Base-by-base conservation (phyloP, 2,888 invertebrate genomes). In the Augiades crinisus region DNA sequence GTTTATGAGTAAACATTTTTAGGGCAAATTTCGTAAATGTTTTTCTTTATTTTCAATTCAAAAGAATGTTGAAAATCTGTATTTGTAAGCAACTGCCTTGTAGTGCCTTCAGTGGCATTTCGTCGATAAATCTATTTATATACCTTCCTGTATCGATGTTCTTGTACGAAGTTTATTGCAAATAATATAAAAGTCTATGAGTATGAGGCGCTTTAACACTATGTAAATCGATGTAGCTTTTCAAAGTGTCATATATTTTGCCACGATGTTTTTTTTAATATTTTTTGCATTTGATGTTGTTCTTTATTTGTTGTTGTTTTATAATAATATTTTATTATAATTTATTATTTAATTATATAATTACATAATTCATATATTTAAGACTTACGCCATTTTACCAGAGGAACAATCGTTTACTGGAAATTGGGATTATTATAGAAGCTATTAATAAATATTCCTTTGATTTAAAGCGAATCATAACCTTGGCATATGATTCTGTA, bases 171-270 rank as follows among this genome's bases (percentile, higher is more conserved):
- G n/a, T n/a, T n/a, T n/a, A n/a, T n/a, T n/a, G n/a, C n/a, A n/a
- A n/a, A n/a, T n/a, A n/a, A n/a, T n/a, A n/a, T n/a, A n/a, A n/a
- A n/a, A n/a, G n/a, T n/a, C n/a, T n/a, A n/a, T n/a, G n/a, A n/a
- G n/a, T 6, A 13, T 62, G 63, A 64, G 63, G 58, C 8, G 50
- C 44, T 51, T 54, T 54, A 60, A 67, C 64, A 61, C 57, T 50
- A 67, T 61, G 60, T 68, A 53, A 63, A 31, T 62, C 56, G 58
- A 54, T 59, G 59, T 69, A 73, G 72, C 72, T 65, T 68, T 56
- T 65, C 63, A 62, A 65, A 60, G 67, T 66, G 36, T 30, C 17
- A 41, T 49, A 47, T 54, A 52, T 60, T 38, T 33, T 24, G 38
- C 38, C 24, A 44, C 17, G 16, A 46, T 38, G 47, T 47, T 65